phyloP scores from a whole-genome alignment of 2,888 invertebrate genomes.

The Agonopterix alstromeriana region DNA sequence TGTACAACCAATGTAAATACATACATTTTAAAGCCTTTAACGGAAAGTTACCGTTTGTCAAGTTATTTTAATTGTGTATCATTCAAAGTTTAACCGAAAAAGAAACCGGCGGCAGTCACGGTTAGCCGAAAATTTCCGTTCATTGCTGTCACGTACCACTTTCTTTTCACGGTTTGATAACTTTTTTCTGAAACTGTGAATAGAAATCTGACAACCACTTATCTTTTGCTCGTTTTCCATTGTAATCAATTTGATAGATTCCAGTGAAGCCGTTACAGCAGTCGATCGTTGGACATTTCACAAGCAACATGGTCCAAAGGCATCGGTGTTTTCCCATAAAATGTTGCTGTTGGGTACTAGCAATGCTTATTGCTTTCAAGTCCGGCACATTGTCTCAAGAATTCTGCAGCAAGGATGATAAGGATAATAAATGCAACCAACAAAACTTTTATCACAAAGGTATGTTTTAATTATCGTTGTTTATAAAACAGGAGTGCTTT shows the following conservation, averaged over 20 bases:
- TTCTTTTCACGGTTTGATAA: conserved; percentile 56
- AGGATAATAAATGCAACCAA: conserved; percentile 27
- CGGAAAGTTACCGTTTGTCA: too few relatives aligned
- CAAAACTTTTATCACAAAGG: conserved; percentile 33
- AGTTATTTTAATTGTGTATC: too few relatives aligned
- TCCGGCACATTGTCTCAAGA: conserved; percentile 34
- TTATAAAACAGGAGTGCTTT: too few relatives aligned
- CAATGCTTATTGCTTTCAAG: conserved; percentile 31
- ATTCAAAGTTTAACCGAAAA: too few relatives aligned
- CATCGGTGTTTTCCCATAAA: conserved; percentile 36
- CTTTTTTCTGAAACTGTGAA: conserved; percentile 39
- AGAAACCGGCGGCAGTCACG: background rate
- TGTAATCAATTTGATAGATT: conserved; percentile 48
- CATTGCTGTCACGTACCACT: conserved; percentile 17
- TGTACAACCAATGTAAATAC: too few relatives aligned
- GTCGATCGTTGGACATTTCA: conserved; percentile 33
- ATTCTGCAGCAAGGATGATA: conserved; percentile 34
- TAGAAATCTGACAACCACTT: conserved; percentile 13
- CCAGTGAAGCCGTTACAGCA: conserved; percentile 22
- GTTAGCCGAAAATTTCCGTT: background rate
- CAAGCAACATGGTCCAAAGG: conserved; percentile 43
- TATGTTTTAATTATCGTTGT: conserved; percentile 12
- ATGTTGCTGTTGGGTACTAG: conserved; percentile 41
- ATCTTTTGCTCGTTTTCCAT: conserved; percentile 38
- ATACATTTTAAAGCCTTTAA: too few relatives aligned